Base-by-base conservation (phyloP, 2,113 vertebrate genomes). In the Limanda limanda region DNA sequence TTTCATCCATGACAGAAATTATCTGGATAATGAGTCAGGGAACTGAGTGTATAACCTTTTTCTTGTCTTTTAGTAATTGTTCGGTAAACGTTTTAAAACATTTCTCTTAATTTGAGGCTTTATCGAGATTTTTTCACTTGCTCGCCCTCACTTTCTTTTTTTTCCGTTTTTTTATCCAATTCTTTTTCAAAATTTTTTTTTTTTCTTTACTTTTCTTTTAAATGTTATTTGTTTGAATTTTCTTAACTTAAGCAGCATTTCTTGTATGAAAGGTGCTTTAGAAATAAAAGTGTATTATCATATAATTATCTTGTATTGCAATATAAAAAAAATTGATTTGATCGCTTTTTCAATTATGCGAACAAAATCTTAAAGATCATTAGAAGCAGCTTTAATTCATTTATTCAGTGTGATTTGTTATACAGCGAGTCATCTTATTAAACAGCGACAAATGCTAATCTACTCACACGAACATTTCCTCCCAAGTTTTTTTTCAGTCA, bases 401-500 rank as follows among this genome's bases (percentile, higher is more conserved):
- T 52, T 52, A n/a, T 12, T 15, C 27, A 27, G 21, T 13, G 12
- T 42, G 2, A 42, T 42, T 42, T 8, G 12, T 42, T 42, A 13
- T 42, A 11, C 40, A 3, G 10, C 11, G 6, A 51, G 18, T 6
- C 47, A 18, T 2, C 15, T 20, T 18, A 18, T 18, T 17, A 20
- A 51, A 51, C 47, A 51, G 18, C 15, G 13, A 27, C 37, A 15
- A 17, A 65, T 3, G 42, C 47, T 54, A 40, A 76, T 1, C 14
- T 25, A 27, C 25, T 57, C 35, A 37, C 58, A 47, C 21, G 13
- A 45, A 75, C 35, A 42, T 54, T 71, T 68, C 10, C 61, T 14
- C 42, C 42, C 31, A 54, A 70, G 63, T 73, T 62, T 57, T 11
- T 18, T 59, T 80, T 76, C 31, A 63, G 81, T 40, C 15, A 56